phyloP scores from a whole-genome alignment of 1,140 invertebrate species.

The Trichonephila inaurata region DNA sequence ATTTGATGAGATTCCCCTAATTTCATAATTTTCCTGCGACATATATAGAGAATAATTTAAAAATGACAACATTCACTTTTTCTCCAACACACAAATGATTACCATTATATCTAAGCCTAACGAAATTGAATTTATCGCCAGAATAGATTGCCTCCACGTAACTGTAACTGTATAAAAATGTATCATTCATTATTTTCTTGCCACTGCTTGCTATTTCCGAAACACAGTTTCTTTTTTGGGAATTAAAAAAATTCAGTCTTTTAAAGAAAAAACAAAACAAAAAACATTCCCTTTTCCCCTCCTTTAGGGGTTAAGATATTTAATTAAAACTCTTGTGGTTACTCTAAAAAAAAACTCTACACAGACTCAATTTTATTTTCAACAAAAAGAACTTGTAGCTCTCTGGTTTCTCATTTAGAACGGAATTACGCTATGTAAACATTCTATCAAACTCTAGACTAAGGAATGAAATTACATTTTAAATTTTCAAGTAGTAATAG shows the following conservation, averaged over 20 bases:
- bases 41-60: too few relatives aligned
- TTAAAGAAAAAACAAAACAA: neutral
- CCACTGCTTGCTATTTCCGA: too few relatives aligned
- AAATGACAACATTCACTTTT: too few relatives aligned
- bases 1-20: too few relatives aligned
- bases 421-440: neutral
- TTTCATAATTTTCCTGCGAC: too few relatives aligned
- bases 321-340: conserved; percentile 9
- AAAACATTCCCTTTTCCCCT: neutral
- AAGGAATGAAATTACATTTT: neutral
- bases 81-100: too few relatives aligned
- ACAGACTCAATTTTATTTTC: neutral
- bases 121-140: too few relatives aligned
- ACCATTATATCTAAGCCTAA: too few relatives aligned
- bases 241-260: neutral
- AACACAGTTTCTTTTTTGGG: neutral
- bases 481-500: neutral
- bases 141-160: too few relatives aligned
- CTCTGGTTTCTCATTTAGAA: neutral
- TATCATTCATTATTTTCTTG: too few relatives aligned
- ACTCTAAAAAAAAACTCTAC: neutral
- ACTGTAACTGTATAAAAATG: too few relatives aligned
- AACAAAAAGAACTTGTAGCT: neutral
- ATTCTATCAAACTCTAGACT: neutral
- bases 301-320: neutral